These are phyloP conservation scores for Uria lomvia DNA, from an alignment of 2,113 vertebrate genomes.

Conservation along the genomic window DNA sequence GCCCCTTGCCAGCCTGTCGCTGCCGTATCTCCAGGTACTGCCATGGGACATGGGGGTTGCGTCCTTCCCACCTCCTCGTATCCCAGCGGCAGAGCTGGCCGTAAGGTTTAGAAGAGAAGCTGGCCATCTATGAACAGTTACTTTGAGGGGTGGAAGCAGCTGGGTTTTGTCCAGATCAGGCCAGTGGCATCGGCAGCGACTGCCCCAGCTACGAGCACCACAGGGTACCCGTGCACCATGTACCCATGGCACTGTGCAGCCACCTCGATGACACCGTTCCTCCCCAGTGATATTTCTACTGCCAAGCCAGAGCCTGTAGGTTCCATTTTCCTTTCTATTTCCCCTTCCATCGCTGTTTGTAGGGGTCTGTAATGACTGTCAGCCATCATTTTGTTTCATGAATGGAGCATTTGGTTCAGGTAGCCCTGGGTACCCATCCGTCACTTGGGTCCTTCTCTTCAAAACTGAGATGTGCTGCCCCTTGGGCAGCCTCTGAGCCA, in stretches of 20 bases:
- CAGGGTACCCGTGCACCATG: background rate
- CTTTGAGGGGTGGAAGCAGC: background rate
- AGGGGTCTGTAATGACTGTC: background rate
- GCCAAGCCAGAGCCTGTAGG: background rate
- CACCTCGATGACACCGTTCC: background rate
- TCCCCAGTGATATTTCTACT: accelerated
- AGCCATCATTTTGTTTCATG: accelerated
- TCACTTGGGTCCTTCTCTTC: background rate
- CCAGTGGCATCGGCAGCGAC: background rate
- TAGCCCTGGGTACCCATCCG: background rate
- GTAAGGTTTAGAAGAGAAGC: background rate
- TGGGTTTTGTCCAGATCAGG: background rate
- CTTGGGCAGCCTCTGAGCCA: background rate
- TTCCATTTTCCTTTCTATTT: background rate
- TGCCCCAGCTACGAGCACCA: background rate
- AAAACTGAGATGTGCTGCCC: background rate
- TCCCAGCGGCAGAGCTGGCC: background rate
- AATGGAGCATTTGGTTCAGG: background rate
- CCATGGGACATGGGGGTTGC: accelerated
- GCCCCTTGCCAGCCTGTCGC: background rate
- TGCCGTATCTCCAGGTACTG: background rate
- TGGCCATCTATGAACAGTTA: background rate
- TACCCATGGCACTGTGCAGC: background rate
- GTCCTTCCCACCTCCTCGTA: background rate
- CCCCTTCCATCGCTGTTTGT: background rate